These are phyloP conservation scores for Muschampia staudingeri DNA, from an alignment of 2,888 invertebrate species.

Conservation along the genomic window DNA sequence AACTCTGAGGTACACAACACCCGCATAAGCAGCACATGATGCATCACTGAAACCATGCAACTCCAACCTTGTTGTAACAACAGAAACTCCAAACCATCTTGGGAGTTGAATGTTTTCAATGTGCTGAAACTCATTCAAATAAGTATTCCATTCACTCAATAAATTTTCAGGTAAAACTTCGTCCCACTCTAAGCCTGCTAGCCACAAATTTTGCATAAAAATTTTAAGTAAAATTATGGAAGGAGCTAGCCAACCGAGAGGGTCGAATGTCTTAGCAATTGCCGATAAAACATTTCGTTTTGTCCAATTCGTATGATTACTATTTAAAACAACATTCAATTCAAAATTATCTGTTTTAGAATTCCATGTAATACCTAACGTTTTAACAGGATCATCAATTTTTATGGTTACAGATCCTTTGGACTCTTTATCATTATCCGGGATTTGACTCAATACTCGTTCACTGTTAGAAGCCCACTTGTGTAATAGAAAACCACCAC, in stretches of 20 bases:
- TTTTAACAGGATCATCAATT: not conserved
- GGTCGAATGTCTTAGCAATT: conserved; percentile 51
- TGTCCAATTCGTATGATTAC: not conserved
- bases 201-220: conserved; percentile 53
- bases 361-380: not conserved
- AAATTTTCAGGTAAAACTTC: conserved; percentile 44
- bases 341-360: not conserved
- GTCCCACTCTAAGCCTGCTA: conserved; percentile 50
- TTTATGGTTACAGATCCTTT: conserved; percentile 15
- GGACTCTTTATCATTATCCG: not conserved
- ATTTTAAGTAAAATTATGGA: conserved; percentile 38
- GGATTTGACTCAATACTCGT: not conserved
- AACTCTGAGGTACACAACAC: conserved; percentile 44
- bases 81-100: conserved; percentile 11
- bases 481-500: conserved; percentile 5
- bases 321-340: not conserved
- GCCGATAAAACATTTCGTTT: conserved; percentile 41
- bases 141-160: conserved; percentile 37
- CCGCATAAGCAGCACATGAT: conserved; percentile 42
- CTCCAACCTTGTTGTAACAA: not conserved
- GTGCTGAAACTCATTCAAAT: conserved; percentile 21
- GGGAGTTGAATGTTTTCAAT: conserved; percentile 27
- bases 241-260: conserved; percentile 51
- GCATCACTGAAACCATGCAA: conserved; percentile 28
- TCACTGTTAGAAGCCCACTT: not conserved